Base-by-base conservation (phyloP, 2,113 vertebrate genomes). In the Bubalus kerabau region DNA sequence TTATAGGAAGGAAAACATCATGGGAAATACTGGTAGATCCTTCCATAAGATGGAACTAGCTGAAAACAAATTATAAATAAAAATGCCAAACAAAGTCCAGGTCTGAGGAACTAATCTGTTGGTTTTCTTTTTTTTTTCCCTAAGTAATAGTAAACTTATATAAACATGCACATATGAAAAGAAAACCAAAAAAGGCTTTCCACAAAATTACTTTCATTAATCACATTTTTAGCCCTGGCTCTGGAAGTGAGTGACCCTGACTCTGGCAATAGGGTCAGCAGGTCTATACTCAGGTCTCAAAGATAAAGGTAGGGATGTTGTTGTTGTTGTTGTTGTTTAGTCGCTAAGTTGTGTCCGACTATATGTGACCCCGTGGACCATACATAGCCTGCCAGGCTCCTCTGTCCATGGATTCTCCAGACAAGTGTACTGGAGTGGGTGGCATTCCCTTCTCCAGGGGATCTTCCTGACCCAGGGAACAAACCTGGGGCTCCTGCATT, bases 1-100 rank as follows among this genome's bases (percentile, higher is more conserved):
- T 93, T 80, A 43, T 24, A 52, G 50, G 56, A 85, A 89, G 57
- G 96, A 60, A 80, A 95, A 93, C 46, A 74, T 12, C 24, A 30
- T 48, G 26, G 62, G 28, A 85, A 80, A 57, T 80, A 43, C 64
- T 1, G 48, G 15, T 28, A 43, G 32, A 62, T 26, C 32, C 50
- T n/a, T 95, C 57, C 56, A 12, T 32, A 89, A 57, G n/a, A 50
- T 32, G 16, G 62, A 50, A 48, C 2, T 85, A 32, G 57, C 64
- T n/a, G 23, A 89, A 88, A 92, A 92, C 26, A 96, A 76, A 23
- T 3, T 59, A 28, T 59, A 50, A 23, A 14, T 46, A 43, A 56
- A 50, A 30, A 59, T 12, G 9, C 80, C 67, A 52, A 46, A 84
- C 54, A 64, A 48, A 85, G 50, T 85, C 16, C 28, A 78, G 5